Base-by-base conservation (phyloP, 1,140 invertebrate genomes). In the Lucilia cuprina region DNA sequence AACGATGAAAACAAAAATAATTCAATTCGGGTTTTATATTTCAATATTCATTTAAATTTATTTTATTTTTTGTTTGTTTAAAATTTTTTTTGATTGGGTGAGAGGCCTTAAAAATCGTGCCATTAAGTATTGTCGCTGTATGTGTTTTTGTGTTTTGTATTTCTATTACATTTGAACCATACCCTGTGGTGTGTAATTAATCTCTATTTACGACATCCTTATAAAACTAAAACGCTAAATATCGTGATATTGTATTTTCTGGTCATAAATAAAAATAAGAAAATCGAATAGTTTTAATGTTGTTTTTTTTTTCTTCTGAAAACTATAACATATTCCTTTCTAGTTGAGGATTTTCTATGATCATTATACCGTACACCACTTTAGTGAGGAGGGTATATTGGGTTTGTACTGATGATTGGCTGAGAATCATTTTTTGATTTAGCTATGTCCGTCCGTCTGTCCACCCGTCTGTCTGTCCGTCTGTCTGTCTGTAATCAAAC, bases 191-290 rank as follows among this genome's bases (percentile, higher is more conserved):
- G 77, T 80, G 77, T 80, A 80, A 80, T 80, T 80, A 80, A 80
- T 80, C 77, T 80, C 77, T 80, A 49, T 80, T 80, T 80, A 80
- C 77, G 77, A 80, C 77, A 80, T 80, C 77, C 77, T 80, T 80
- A 49, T 80, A 80, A 35, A n/a, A 78, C 41, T 30, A 30, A 30
- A 30, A 30, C 25, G 25, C 25, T 30, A 49, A 80, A 80, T 80
- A 49, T 80, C 77, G 77, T 80, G 77, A 80, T 80, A 50, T 80
- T 49, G 65, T 70, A 70, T 70, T 70, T 70, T 25, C 21, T 25
- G 65, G 65, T 25, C 65, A 19, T 10, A 70, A 70, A 70, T n/a
- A 60, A 60, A 60, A n/a, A 60, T 60, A 41, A 60, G 50, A 60
- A n/a, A 60, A 60, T 17, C 50, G n/a, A 60, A 60, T n/a, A 60